Conservation (phyloP, 35 echinoderm and acorn worm genomes). For the Ophiothrix spiculata region DNA sequence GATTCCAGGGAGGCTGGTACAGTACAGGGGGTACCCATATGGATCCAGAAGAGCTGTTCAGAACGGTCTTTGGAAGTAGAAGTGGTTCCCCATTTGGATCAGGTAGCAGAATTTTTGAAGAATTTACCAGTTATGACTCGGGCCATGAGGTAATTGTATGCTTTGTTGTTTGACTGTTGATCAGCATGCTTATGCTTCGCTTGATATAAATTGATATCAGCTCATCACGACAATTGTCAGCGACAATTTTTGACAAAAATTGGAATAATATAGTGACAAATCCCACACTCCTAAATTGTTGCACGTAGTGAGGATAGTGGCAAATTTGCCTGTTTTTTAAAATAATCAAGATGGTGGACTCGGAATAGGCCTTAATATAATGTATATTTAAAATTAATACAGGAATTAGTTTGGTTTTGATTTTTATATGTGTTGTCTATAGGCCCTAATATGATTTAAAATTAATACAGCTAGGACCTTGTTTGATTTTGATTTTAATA, state of each 20-base stretch:
- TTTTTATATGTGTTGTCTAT: neutral
- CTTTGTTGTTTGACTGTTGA: neutral
- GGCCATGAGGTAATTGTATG: conserved; percentile 62
- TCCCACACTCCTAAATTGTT: no score
- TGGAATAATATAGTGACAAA: neutral
- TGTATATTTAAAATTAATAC: neutral
- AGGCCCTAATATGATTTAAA: neutral
- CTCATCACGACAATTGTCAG: neutral
- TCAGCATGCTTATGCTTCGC: neutral
- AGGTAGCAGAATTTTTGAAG: conserved; percentile 44
- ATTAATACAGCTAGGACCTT: neutral
- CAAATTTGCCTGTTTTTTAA: no score
- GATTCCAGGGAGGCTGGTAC: conserved; percentile 74
- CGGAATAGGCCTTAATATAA: no score
- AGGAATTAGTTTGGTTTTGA: neutral
- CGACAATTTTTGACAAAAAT: neutral
- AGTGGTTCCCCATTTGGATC: conserved; percentile 22
- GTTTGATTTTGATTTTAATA: neutral
- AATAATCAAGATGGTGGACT: no score
- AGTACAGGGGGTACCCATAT: conserved; percentile 34
- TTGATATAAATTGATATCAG: neutral
- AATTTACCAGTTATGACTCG: conserved; percentile 61
- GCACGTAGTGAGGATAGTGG: no score
- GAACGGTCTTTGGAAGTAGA: conserved; percentile 83
- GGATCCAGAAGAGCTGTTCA: conserved; percentile 90